phyloP scores from a whole-genome alignment of 2,797 vertebrate genomes.

The Rhyacichthys aspro region DNA sequence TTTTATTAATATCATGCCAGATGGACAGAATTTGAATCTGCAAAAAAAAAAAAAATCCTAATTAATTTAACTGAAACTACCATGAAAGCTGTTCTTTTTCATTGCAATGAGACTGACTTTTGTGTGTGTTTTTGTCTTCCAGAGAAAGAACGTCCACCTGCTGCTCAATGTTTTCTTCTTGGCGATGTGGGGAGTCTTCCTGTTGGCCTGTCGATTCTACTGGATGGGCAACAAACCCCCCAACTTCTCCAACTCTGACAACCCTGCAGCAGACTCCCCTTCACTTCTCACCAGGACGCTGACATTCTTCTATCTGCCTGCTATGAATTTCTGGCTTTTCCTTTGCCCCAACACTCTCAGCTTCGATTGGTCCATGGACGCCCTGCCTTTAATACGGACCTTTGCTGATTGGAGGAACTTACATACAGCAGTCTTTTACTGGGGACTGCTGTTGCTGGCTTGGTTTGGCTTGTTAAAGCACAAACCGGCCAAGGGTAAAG shows the following conservation, averaged over 20 bases:
- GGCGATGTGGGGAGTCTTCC: slow-evolving; percentile 86
- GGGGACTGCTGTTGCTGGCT: slow-evolving; percentile 83
- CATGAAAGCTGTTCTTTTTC: slow-evolving; percentile 6
- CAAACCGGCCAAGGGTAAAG: slow-evolving; percentile 70
- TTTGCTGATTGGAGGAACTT: slow-evolving; percentile 90
- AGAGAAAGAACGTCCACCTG: slow-evolving; percentile 90
- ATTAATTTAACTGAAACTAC: too few species aligned
- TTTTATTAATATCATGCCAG: too few species aligned
- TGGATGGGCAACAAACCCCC: slow-evolving; percentile 99
- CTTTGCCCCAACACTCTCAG: slow-evolving; percentile 95
- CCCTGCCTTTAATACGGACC: slow-evolving; percentile 90
- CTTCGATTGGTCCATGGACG: slow-evolving; percentile 99
- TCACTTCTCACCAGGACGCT: slow-evolving; percentile 87
- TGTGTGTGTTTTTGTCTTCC: slow-evolving; percentile 64
- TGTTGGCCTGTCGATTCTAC: slow-evolving; percentile 91
- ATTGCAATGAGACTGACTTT: slow-evolving; percentile 5
- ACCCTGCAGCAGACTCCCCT: slow-evolving; percentile 93
- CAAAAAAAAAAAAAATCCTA: too few species aligned
- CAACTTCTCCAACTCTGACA: slow-evolving; percentile 99
- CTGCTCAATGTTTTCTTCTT: slow-evolving; percentile 88
- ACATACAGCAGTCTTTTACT: slow-evolving; percentile 88
- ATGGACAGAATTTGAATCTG: too few species aligned
- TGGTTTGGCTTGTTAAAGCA: slow-evolving; percentile 84
- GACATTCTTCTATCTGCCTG: slow-evolving; percentile 93
- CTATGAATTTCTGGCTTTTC: slow-evolving; percentile 93